Base-by-base conservation (phyloP, 2,113 vertebrate species). In the Stegastes partitus region DNA sequence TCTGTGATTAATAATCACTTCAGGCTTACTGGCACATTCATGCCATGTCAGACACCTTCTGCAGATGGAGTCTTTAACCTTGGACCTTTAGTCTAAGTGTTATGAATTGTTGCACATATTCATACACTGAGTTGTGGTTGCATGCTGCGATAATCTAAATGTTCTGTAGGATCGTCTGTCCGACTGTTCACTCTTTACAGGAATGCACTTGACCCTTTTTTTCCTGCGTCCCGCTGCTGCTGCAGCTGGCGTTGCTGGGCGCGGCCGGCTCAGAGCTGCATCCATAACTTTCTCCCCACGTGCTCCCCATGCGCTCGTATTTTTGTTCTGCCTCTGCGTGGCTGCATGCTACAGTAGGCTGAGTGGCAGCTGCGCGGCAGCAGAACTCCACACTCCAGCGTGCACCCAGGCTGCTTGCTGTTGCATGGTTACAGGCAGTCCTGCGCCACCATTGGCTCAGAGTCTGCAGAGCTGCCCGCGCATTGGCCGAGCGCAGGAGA, bases 401-500 rank as follows among this genome's bases (percentile, higher is more conserved):
- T 77, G 80, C 73, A 63, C 63, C 49, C 56, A 72, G 79, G 78
- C 86, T 88, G 82, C 91, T 93, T 59, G 79, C 87, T 87, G 93
- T 94, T 91, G 94, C 95, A 94, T 95, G 92, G 95, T 94, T 94
- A 95, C 95, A 95, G 89, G 25, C 91, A 47, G 76, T 14, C 26
- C 74, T 54, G 55, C 78, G 23, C 67, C 1, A n/a, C 82, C 63
- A 93, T 93, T 95, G 87, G 95, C 89, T 89, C 37, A 2, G 23
- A 21, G 22, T 68, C 79, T 12, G 61, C 83, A 56, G 55, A 63
- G 83, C 78, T 11, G 49, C 14, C 50, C 62, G 5, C 59, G 44
- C 56, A 91, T 94, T 94, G 93, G 93, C 73, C 21, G 0, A 73
- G 45, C 9, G 11, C 21, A 62, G 34, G 77, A 71, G 50, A 69